Evolutionary conservation across 2,113 vertebrate species (phyloP), one percentile per base, ranked within the genome.

Genomic region (Brachirus orientalis): DNA sequence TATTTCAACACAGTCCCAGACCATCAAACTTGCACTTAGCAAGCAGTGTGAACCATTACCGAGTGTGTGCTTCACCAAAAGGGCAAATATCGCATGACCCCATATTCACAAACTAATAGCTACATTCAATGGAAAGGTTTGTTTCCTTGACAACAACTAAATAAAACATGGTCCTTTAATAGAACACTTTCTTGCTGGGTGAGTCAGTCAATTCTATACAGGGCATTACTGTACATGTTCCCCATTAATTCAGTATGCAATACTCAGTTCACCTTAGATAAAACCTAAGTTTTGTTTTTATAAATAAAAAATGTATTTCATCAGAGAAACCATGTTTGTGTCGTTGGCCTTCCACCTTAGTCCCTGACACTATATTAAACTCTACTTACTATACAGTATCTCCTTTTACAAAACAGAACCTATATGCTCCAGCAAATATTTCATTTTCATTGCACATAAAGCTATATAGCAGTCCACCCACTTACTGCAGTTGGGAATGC

Each of bases 131-230:
- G 7, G 62, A 79, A 67, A 47, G 50, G 36, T 79, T 61, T 71
- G 40, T 74, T 72, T 77, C 46, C 51, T 59, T 78, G 67, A 71
- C 55, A 79, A 77, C 54, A 77, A 51, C 55, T 84, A 66, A 80
- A 88, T 87, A 82, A 87, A 86, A 82, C 51, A 86, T 81, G 16
- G 2, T n/a, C 17, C 13, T 72, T 72, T 72, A 47, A 79, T 66
- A 36, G 71, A 40, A 62, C 19, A 54, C 17, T 57, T 76, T 69
- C 13, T 43, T 3, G 53, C 59, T 33, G 14, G 28, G 17, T 8
- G 10, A 44, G 19, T 72, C 20, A 43, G 51, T 72, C 58, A 18
- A 45, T 14, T 17, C 18, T 47, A 16, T 16, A 50, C 51, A 54
- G 68, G 46, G 6, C 2, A 38, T 7, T 9, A 10, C 10, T 38